Percentiles rank a stretch among this genome's conserved stretches.
These are phyloP conservation scores for Drosophila melanogaster DNA, from an alignment of 1,140 invertebrate species.

Conservation along the genomic window DNA sequence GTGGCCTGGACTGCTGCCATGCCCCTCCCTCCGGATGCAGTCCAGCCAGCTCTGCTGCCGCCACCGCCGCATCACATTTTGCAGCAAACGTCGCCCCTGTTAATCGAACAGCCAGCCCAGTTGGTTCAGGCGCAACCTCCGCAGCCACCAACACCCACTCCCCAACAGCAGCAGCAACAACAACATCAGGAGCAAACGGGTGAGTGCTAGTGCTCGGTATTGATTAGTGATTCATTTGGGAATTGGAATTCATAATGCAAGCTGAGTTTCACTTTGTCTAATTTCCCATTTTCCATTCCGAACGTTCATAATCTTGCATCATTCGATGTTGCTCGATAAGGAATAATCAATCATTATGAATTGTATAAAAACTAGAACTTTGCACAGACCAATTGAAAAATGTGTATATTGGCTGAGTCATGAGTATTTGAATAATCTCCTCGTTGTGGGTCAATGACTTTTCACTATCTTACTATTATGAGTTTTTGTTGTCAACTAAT, in stretches of 20 bases:
- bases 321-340: slow-evolving; percentile 2
- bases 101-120: slow-evolving; percentile 38
- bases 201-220: slow-evolving; percentile 26
- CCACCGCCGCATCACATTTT: slow-evolving; percentile 63
- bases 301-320: slow-evolving; percentile 1
- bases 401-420: not conserved
- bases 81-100: slow-evolving; percentile 43
- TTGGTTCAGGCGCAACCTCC: slow-evolving; percentile 9
- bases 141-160: slow-evolving; percentile 26
- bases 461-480: too few relatives aligned
- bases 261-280: slow-evolving; percentile 13
- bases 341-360: slow-evolving; percentile 10
- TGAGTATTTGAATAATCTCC: not conserved
- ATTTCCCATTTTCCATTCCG: not conserved
- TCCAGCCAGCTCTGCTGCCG: slow-evolving; percentile 45
- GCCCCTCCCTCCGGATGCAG: slow-evolving; percentile 19
- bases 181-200: slow-evolving; percentile 37
- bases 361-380: not conserved
- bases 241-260: slow-evolving; percentile 4
- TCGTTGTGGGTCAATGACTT: not conserved
- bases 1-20: slow-evolving; percentile 53
- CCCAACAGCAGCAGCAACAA: slow-evolving; percentile 8
- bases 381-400: not conserved
- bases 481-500: not conserved
- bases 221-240: slow-evolving; percentile 20